phyloP scores from a whole-genome alignment of 30 jellyfish, hydroid and myxozoan species.

The Aurelia aurita complex sp. Pacific region DNA sequence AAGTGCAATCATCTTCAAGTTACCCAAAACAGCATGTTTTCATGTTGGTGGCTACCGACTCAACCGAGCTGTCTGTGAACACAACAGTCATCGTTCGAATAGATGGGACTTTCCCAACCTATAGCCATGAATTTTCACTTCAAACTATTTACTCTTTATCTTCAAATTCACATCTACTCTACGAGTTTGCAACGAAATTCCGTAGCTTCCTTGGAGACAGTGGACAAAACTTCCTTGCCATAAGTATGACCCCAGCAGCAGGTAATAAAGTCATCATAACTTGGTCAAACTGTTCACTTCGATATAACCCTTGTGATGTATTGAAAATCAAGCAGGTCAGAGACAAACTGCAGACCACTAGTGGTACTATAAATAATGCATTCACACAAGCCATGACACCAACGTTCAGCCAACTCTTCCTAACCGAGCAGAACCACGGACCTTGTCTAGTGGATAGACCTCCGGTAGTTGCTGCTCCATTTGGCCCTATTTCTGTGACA shows the following conservation, averaged over 20 bases:
- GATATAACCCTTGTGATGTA: slow-evolving; percentile 79
- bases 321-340: slow-evolving; percentile 33
- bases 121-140: slow-evolving; percentile 57
- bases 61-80: slow-evolving; percentile 25
- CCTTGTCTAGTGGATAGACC: slow-evolving; percentile 76
- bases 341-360: slow-evolving; percentile 28
- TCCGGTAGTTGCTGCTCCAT: slow-evolving; percentile 56
- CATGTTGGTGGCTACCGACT: slow-evolving; percentile 69
- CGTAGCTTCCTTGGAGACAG: slow-evolving; percentile 45
- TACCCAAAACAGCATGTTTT: slow-evolving; percentile 29
- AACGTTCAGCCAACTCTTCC: slow-evolving; percentile 47
- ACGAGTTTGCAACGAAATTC: slow-evolving; percentile 53
- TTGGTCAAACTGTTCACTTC: slow-evolving; percentile 79
- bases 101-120: slow-evolving; percentile 20
- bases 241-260: slow-evolving; percentile 41
- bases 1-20: not conserved
- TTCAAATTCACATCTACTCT: slow-evolving; percentile 27
- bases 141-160: slow-evolving; percentile 17
- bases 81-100: slow-evolving; percentile 41
- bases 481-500: slow-evolving; percentile 72
- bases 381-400: slow-evolving; percentile 57
- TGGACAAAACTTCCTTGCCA: slow-evolving; percentile 44
- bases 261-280: slow-evolving; percentile 42
- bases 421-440: slow-evolving; percentile 52
- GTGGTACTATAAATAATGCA: slow-evolving; percentile 15